Evolutionary conservation across 2,797 vertebrate species (phyloP), one percentile per base, ranked within the genome.

Genomic region (Chanos chanos): DNA sequence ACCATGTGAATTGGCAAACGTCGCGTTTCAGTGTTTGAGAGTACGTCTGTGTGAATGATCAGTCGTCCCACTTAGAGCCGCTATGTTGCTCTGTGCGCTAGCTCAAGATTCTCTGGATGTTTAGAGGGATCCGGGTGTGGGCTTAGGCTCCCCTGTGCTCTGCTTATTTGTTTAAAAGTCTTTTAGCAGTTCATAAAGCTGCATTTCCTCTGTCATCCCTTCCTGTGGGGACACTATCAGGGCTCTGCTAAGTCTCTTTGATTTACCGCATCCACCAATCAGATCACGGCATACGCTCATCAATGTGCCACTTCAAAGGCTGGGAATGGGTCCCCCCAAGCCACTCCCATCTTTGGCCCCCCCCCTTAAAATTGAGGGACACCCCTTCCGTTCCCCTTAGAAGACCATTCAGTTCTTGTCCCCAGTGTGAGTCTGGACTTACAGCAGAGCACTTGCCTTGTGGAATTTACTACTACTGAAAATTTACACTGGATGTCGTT

Each of bases 181-280:
- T 74, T 83, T 93, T 93, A 92, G 91, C 89, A 92, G 91, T 94
- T 89, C 79, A 90, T 91, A 92, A 92, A 93, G 91, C 87, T 80
- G 84, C 83, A 84, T 89, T 94, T 93, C 91, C 91, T 88, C 86
- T 69, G 49, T 83, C 83, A 75, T 85, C 82, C 83, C 90, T 94
- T 94, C 93, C 94, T 95, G 94, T 91, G 88, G 87, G 84, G 86
- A 85, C 75, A 82, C 83, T 94, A 90, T 94, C 92, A 92, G 90
- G 87, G 81, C 89, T 90, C 88, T 94, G 92, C 90, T 94, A 94
- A 94, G 90, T 93, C 89, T 87, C 90, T 92, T 92, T 92, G 88
- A 90, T 90, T 90, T 87, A 75, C 63, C 64, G 74, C 74, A 41
- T 58, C 81, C 70, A 80, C 89, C 90, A 90, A 89, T 91, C 84